Conservation (phyloP, 2,888 invertebrate species). For the Conistra vaccinii region DNA sequence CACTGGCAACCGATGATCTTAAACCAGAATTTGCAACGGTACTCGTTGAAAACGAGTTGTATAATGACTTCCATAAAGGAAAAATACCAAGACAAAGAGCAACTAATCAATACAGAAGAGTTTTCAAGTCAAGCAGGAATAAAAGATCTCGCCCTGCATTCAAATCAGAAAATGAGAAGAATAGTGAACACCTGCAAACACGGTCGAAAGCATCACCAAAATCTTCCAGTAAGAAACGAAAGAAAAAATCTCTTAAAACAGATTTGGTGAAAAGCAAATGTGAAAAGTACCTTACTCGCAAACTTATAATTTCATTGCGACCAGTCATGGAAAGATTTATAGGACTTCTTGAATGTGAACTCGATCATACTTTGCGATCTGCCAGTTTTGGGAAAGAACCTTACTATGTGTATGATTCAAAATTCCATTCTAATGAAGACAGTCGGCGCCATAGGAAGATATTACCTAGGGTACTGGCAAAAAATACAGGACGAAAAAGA, state of each 20-base stretch:
- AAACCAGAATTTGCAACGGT: slow-evolving; percentile 30
- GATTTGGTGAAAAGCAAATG: slow-evolving; percentile 28
- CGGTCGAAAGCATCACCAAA: slow-evolving; percentile 18
- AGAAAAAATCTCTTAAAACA: slow-evolving; percentile 30
- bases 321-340: slow-evolving; percentile 56
- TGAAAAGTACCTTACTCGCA: slow-evolving; percentile 49
- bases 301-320: slow-evolving; percentile 45
- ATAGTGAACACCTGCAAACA: background rate
- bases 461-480: background rate
- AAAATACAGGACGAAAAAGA: slow-evolving; percentile 2
- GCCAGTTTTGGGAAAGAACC: slow-evolving; percentile 1
- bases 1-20: too few species aligned
- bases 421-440: slow-evolving; percentile 16
- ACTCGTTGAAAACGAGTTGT: slow-evolving; percentile 28
- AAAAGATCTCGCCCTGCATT: background rate
- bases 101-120: slow-evolving; percentile 14
- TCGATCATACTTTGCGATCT: slow-evolving; percentile 60
- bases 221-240: slow-evolving; percentile 33
- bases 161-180: slow-evolving; percentile 13
- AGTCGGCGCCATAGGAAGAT: background rate
- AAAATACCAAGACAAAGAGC: slow-evolving; percentile 10
- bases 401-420: slow-evolving; percentile 21
- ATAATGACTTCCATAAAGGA: slow-evolving; percentile 24
- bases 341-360: slow-evolving; percentile 52
- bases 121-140: slow-evolving; percentile 14